Base-by-base conservation (phyloP, 2,888 invertebrate genomes). In the Drosophila rubida region DNA sequence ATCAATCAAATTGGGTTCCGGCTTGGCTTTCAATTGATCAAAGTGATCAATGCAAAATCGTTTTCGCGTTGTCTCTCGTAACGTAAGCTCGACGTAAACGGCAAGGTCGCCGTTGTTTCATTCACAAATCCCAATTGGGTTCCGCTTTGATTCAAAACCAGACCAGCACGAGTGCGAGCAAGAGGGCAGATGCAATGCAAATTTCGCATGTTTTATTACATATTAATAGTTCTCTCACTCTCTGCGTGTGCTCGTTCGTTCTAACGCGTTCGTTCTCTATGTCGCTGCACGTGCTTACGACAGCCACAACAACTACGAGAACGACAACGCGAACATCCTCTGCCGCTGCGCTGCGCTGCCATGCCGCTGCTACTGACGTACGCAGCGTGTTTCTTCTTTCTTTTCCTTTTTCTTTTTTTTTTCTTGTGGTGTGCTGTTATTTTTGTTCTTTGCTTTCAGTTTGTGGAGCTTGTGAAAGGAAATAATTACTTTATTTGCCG, bases 401-500 rank as follows among this genome's bases (percentile, higher is more conserved):
- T 50, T 53, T 48, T n/a, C n/a, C 25, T 16, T 46, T 30, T 61
- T 35, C 16, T 25, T 32, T 14, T 23, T 42, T 37, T 41, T 44
- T 75, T 63, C 32, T 53, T 53, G 9, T 64, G 27, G 25, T 42
- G 50, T 60, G 65, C 60, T 69, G 77, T 73, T 81, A 78, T 88
- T 85, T 85, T 70, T 69, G 75, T 69, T 79, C 62, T 69, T 62
- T 64, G 54, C 44, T 57, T 76, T 71, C 62, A 65, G 60, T 75
- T 78, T 71, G 66, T 70, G 71, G 45, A 71, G 71, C 67, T 72
- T 83, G 82, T 80, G 75, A 87, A 80, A 72, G 80, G 75, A 87
- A 87, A 82, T 85, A 85, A 85, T 82, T 85, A 74, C 86, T 76
- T 72, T 79, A 78, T 85, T 80, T 80, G 70, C 46, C 62, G 60